Conservation (phyloP, 2,888 invertebrate species). For the Hirtodrosophila alboralis region DNA sequence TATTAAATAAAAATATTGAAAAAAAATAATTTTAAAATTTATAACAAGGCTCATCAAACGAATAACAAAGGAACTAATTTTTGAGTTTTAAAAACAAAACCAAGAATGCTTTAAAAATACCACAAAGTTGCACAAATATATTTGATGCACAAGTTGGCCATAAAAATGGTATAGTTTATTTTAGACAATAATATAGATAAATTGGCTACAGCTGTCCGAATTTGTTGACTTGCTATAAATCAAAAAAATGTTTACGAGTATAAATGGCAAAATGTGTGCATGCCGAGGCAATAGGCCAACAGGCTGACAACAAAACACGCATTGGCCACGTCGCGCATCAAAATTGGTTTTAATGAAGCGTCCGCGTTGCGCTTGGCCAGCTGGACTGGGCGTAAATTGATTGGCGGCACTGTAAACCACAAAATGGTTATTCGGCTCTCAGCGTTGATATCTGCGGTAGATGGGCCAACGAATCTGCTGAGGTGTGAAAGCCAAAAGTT, state of each 20-base stretch:
- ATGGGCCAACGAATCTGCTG: conserved; percentile 48
- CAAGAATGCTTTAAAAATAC: no score
- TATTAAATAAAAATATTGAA: no score
- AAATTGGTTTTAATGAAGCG: conserved; percentile 74
- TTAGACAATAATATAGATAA: conserved; percentile 8
- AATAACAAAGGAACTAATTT: no score
- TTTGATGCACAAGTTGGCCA: no score
- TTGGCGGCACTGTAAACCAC: conserved; percentile 55
- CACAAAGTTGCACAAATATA: no score
- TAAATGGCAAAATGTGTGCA: conserved; percentile 10
- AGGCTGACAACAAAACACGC: no score
- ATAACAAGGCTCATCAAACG: no score
- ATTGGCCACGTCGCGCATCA: conserved; percentile 41
- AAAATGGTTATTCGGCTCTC: conserved; percentile 42
- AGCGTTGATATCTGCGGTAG: conserved; percentile 13
- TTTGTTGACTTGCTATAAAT: conserved; percentile 19
- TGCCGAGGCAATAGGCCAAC: conserved; percentile 21
- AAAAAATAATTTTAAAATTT: no score
- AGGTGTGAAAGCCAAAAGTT: conserved; percentile 72
- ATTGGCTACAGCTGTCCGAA: conserved; percentile 5
- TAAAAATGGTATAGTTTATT: conserved; percentile 14
- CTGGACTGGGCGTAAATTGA: conserved; percentile 43
- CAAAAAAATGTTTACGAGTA: conserved; percentile 6
- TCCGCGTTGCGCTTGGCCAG: conserved; percentile 45
- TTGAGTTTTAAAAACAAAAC: no score